Conservation (phyloP, 2,888 invertebrate genomes). For the Galeopsomyia nigrocyanea region DNA sequence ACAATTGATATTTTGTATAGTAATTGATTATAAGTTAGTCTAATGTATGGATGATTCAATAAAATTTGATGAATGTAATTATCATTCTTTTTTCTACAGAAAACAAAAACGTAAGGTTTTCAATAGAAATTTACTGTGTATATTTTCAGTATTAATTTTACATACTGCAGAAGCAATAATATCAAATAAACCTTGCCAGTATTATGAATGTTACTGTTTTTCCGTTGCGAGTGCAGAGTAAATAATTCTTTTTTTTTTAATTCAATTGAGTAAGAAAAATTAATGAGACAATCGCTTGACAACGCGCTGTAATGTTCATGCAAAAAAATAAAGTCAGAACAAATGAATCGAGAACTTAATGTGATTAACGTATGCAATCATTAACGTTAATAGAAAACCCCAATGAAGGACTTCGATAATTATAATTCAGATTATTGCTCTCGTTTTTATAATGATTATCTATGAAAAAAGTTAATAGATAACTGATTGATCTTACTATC, state of each 20-base stretch:
- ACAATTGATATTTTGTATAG: too few species aligned
- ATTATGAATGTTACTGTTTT: constrained; percentile 16
- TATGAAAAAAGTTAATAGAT: constrained; percentile 6
- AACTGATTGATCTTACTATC: constrained; percentile 52
- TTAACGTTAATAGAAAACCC: constrained; percentile 43
- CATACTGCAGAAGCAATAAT: constrained; percentile 29
- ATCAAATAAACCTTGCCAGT: constrained; percentile 18
- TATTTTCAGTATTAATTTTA: constrained; percentile 35
- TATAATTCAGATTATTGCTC: constrained; percentile 9
- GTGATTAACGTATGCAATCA: constrained; percentile 53
- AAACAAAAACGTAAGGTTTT: too few species aligned
- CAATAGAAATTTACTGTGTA: too few species aligned
- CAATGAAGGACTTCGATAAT: constrained; percentile 20
- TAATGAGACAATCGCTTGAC: constrained; percentile 28
- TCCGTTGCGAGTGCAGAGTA: too few species aligned
- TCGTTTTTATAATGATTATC: constrained; percentile 24
- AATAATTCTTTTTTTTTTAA: too few species aligned
- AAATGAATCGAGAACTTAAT: constrained; percentile 48
- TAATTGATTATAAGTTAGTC: too few species aligned
- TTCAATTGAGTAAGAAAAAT: constrained; percentile 8
- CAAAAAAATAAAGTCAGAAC: constrained; percentile 16
- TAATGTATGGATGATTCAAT: too few species aligned
- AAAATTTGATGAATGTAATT: too few species aligned
- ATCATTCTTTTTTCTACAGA: too few species aligned
- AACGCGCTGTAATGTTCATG: constrained; percentile 17